Evolutionary conservation across 2,113 vertebrate genomes (phyloP), one percentile per base, ranked within the genome.

Genomic region (Percopsis transmontana): DNA sequence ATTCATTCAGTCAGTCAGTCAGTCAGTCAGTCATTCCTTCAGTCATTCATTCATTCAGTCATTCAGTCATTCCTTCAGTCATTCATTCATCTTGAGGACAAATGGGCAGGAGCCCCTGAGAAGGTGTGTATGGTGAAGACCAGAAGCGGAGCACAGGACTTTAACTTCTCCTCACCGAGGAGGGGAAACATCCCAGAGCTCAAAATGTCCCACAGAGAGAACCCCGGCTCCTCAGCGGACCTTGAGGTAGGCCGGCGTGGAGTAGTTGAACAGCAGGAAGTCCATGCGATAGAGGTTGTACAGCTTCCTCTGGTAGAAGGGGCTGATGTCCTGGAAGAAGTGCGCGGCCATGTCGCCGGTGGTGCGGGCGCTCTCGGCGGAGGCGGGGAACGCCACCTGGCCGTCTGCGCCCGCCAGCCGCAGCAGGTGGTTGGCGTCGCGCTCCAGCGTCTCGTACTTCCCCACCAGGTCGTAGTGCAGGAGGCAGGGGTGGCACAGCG

Each of bases 221-320:
- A n/a, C n/a, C n/a, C n/a, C n/a, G n/a, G n/a, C n/a, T n/a, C 74
- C 72, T 89, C 81, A 90, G 72, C 70, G 79, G 9, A 95, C 89
- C 72, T 82, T 92, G 74, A 97, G 88, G 85, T 96, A 97, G 0
- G 91, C 82, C 1, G 97, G 97, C 9, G 88, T 87, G 0, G 96
- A 95, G 86, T 99, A 99, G 85, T 99, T 99, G 74, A 99, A 99
- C 57, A 99, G 94, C 78, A 97, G 89, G 74, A 96, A 99, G 90
- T 99, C 97, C 95, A 98, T 97, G 76, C 92, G 93, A 77, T 96
- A 99, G 70, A 99, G 94, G 84, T 96, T 95, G 75, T 94, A 98
- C 41, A 96, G 94, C 81, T 93, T 95, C 67, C 91, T 94, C 91
- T 96, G 95, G 88, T 98, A 98, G 66, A 95, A 96, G 12, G 94